Base-by-base conservation (phyloP, 1,140 invertebrate species). In the Lordiphosa mommai region DNA sequence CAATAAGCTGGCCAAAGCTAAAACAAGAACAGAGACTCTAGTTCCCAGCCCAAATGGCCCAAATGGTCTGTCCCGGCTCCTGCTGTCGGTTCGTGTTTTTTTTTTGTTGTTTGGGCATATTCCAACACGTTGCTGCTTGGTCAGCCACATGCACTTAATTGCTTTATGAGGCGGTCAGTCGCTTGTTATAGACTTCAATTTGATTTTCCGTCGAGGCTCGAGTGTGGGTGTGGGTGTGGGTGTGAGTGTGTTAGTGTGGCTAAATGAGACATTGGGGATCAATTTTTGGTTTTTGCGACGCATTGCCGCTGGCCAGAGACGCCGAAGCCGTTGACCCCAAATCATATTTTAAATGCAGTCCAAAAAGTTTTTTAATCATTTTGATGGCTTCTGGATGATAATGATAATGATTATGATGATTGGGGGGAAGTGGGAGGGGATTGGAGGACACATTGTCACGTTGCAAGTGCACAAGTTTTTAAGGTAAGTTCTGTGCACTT, bases 151-250 rank as follows among this genome's bases (percentile, higher is more conserved):
- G 76, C 72, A 82, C 76, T 82, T 82, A 82, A 82, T 82, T 82
- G 76, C 76, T 82, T 84, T 82, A 82, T 82, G 76, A 84, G 76
- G 67, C 76, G 77, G 77, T 77, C 76, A 84, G 58, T 65, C 68
- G 77, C 72, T 84, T 77, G 76, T 84, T 82, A 82, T 84, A 74
- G 77, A 84, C 76, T 82, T 84, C 77, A 82, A 84, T 82, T 82
- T 64, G 77, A 84, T 84, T 76, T 66, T 72, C 58, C 51, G 67
- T 56, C 48, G 50, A 56, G 43, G 38, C 46, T 52, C 53, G 43
- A 34, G 61, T 51, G 49, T 51, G 49, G 44, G 34, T 33, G 17
- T 12, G 23, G 30, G 46, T 30, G 27, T 20, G 23, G 3, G 38
- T 9, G 20, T 10, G 37, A 17, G 48, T 40, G 40, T 46, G 32